Evolutionary conservation across 2,888 invertebrate genomes (phyloP).

Genomic region (Entomobrya proxima): DNA sequence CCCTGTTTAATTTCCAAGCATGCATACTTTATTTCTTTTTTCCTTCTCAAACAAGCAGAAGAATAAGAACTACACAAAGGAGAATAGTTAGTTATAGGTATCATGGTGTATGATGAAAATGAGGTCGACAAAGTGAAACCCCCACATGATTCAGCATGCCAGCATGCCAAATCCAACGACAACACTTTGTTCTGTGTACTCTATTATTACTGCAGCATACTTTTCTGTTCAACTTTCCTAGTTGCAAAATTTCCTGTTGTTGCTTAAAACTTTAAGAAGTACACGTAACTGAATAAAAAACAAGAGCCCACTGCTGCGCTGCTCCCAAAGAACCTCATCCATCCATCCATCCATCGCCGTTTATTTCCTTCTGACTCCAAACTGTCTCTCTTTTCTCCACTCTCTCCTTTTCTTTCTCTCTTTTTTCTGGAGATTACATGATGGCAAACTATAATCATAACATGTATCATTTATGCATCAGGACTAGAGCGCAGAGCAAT

Average conservation of each 20-base stretch:
- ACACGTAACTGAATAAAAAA: not conserved
- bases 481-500: not conserved
- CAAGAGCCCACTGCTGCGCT: not conserved
- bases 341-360: not conserved
- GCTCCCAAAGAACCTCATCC: not conserved
- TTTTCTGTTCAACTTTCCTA: not conserved
- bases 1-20: constrained; percentile 12
- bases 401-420: not conserved
- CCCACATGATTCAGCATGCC: not conserved
- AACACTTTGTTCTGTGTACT: too few relatives aligned
- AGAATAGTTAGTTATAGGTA: too few relatives aligned
- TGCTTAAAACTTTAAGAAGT: not conserved
- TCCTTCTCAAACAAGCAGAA: not conserved
- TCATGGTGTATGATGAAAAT: too few relatives aligned
- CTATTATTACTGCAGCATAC: not conserved
- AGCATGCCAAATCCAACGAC: not conserved
- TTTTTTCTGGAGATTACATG: not conserved
- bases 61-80: not conserved
- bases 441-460: not conserved
- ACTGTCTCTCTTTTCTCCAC: not conserved
- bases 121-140: not conserved
- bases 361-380: not conserved
- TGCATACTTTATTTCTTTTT: not conserved
- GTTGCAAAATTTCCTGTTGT: not conserved
- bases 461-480: not conserved